phyloP scores from a whole-genome alignment of 2,888 invertebrate genomes.

The Priocnemis perturbator region DNA sequence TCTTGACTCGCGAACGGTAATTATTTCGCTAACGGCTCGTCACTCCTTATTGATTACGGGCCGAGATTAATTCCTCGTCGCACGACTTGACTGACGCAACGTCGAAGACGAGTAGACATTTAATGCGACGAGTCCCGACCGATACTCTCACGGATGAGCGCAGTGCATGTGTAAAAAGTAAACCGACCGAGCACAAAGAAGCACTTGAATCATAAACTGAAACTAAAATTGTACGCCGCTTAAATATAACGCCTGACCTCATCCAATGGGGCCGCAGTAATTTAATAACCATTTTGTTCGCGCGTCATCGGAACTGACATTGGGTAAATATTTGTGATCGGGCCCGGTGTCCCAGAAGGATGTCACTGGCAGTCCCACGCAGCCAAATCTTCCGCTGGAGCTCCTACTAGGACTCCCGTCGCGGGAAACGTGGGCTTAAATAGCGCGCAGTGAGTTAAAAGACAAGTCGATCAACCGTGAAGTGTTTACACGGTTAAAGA shows the following conservation, averaged over 20 bases:
- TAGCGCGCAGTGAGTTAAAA: slow-evolving; percentile 16
- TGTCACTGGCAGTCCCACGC: slow-evolving; percentile 39
- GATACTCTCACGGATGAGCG: too few relatives aligned
- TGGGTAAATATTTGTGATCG: slow-evolving; percentile 24
- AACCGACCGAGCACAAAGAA: too few relatives aligned
- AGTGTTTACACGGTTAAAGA: slow-evolving; percentile 14
- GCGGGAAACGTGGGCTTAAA: slow-evolving; percentile 33
- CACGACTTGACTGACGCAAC: too few relatives aligned
- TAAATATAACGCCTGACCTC: slow-evolving; percentile 13
- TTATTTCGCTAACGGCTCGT: background rate
- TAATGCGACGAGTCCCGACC: too few relatives aligned
- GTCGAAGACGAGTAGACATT: too few relatives aligned
- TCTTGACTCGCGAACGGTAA: background rate
- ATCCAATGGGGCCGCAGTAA: slow-evolving; percentile 1
- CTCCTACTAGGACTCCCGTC: slow-evolving; percentile 19
- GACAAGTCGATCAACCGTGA: background rate
- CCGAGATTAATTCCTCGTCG: too few relatives aligned
- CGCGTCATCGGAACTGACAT: slow-evolving; percentile 17
- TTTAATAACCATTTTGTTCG: slow-evolving; percentile 6
- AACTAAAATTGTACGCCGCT: too few relatives aligned
- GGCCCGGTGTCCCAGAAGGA: slow-evolving; percentile 17
- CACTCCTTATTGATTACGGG: background rate
- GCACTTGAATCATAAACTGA: too few relatives aligned
- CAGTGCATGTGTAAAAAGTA: too few relatives aligned
- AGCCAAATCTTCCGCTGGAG: slow-evolving; percentile 16